phyloP scores from a whole-genome alignment of 2,113 vertebrate genomes.

The Natator depressus region DNA sequence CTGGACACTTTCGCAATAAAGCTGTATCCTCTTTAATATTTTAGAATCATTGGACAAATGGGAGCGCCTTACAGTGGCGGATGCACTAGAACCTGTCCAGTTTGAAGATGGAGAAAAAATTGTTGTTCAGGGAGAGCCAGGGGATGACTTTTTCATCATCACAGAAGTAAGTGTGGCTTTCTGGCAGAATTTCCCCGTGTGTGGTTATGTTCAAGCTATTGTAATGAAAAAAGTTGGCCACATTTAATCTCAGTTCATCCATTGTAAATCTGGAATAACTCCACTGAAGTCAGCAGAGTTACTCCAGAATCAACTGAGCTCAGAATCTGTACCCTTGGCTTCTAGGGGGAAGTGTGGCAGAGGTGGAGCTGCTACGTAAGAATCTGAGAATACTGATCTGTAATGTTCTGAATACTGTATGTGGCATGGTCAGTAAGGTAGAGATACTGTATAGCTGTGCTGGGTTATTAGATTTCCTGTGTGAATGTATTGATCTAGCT shows the following conservation, averaged over 20 bases:
- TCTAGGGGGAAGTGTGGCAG: not conserved
- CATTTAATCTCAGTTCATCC: conserved; percentile 22
- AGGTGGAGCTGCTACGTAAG: not conserved
- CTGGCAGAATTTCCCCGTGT: conserved; percentile 13
- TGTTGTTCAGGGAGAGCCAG: conserved; percentile 94
- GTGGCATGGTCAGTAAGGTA: not conserved
- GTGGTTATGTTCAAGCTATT: conserved; percentile 26
- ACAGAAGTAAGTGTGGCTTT: conserved; percentile 87
- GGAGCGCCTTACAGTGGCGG: conserved; percentile 95
- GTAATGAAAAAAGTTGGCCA: not conserved
- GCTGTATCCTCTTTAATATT: conserved; percentile 22
- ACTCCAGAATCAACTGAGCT: conserved; percentile 15
- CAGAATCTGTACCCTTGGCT: not conserved
- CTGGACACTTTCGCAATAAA: conserved; percentile 49
- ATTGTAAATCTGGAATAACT: not conserved
- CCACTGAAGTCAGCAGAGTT: not conserved
- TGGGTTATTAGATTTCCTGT: not conserved
- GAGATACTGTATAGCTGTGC: not conserved
- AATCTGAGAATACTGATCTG: not conserved
- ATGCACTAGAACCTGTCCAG: conserved; percentile 94
- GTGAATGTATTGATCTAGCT: not conserved
- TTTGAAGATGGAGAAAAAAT: conserved; percentile 98
- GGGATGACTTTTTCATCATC: conserved; percentile 98
- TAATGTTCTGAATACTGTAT: not conserved
- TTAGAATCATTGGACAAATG: conserved; percentile 97